These are phyloP conservation scores for Merluccius polli DNA, from an alignment of 2,797 vertebrate species.

Conservation along the genomic window DNA sequence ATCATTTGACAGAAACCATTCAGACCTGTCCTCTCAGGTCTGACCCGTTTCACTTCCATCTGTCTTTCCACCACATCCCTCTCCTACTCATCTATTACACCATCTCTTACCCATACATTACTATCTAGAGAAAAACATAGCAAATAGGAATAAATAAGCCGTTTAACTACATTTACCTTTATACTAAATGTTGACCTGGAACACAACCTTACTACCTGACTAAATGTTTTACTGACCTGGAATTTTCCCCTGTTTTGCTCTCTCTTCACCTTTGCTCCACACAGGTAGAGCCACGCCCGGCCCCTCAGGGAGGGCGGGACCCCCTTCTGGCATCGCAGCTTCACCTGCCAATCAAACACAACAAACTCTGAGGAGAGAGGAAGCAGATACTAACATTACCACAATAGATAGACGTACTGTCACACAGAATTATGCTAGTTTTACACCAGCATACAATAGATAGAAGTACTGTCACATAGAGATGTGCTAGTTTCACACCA, in stretches of 20 bases:
- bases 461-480: no score
- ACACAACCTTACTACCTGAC: not conserved
- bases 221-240: slow-evolving; percentile 69
- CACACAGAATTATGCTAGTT: not conserved
- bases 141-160: no score
- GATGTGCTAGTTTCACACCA: no score
- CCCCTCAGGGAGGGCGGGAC: slow-evolving; percentile 92
- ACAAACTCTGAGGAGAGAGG: not conserved
- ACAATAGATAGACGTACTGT: not conserved
- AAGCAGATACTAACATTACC: not conserved
- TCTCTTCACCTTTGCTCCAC: slow-evolving; percentile 88
- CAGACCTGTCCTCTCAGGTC: no score
- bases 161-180: no score
- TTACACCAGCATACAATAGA: no score
- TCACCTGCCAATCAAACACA: slow-evolving; percentile 75
- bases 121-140: no score
- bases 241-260: slow-evolving; percentile 87
- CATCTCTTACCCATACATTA: no score
- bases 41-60: no score
- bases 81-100: no score
- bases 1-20: no score
- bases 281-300: slow-evolving; percentile 95
- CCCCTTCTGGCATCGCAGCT: slow-evolving; percentile 92
- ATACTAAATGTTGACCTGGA: not conserved
- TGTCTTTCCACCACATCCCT: no score